phyloP scores from a whole-genome alignment of 2,888 invertebrate species.

The Amphimallon solstitiale region DNA sequence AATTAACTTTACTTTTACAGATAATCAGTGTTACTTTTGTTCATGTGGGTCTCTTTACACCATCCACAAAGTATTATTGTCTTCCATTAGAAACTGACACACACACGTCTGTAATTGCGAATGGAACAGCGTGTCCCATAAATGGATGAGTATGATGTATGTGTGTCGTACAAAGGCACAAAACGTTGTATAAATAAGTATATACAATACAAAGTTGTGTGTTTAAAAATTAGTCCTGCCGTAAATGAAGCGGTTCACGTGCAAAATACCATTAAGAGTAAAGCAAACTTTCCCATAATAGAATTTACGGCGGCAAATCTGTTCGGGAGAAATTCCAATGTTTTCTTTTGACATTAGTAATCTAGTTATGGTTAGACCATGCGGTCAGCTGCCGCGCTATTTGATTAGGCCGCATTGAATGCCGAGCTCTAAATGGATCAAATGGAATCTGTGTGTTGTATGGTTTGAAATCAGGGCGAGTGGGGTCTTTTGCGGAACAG shows the following conservation, averaged over 20 bases:
- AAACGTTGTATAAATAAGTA: not conserved
- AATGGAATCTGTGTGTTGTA: conserved; percentile 46
- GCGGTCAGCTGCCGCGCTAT: conserved; percentile 52
- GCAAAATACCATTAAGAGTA: conserved; percentile 34
- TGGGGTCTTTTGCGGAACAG: conserved; percentile 10
- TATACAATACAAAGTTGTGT: conserved; percentile 19
- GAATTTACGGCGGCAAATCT: conserved; percentile 39
- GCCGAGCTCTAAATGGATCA: conserved; percentile 52
- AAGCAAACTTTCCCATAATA: conserved; percentile 34
- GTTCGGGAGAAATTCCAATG: conserved; percentile 41
- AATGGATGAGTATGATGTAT: conserved; percentile 15
- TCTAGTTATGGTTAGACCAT: conserved; percentile 48
- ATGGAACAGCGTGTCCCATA: not conserved
- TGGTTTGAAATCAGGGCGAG: conserved; percentile 33
- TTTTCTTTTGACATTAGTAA: conserved; percentile 50
- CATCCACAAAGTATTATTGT: conserved; percentile 2
- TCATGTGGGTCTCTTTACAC: no score
- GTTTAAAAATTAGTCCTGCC: conserved; percentile 33
- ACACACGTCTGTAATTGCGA: not conserved
- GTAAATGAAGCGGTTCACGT: conserved; percentile 33
- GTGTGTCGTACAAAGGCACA: conserved; percentile 1
- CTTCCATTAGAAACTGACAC: conserved; percentile 1
- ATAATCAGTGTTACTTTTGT: no score
- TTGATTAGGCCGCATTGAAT: conserved; percentile 55
- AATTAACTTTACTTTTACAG: no score